Evolutionary conservation across 2,797 vertebrate species (phyloP), one percentile per base, ranked within the genome.

Genomic region (Sebastes steindachneri): DNA sequence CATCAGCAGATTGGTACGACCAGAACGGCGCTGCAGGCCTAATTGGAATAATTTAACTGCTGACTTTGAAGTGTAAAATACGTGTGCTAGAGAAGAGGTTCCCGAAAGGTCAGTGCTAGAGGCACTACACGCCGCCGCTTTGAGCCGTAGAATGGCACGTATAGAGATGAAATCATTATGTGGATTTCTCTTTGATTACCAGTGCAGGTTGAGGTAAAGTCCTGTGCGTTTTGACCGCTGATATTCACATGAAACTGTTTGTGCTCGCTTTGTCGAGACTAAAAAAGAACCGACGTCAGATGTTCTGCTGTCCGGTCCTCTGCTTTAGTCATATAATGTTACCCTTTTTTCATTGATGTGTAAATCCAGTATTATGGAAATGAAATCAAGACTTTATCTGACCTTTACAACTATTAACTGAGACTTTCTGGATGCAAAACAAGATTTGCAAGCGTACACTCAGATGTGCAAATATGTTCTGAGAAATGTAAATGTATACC

Each of bases 31-130:
- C 92, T 87, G 77, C 70, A 26, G 86, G 92, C 86, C 84, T 93
- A 92, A 94, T 94, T 93, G 87, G 87, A 95, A 95, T 94, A 91
- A 94, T 93, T 93, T 87, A 90, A 85, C 81, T 83, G 80, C 79
- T 78, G 81, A 85, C 93, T 94, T 95, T 94, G 92, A 95, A 95
- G 93, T 93, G 88, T 79, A 91, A 91, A 93, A 86, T 86, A 79
- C 55, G 58, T 80, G 83, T 63, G 77, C 77, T 45, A 2, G 77
- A 81, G 66, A 83, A 51, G 77, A 85, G 90, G 87, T 88, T 88
- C 71, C 73, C 72, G 33, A 89, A 89, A 93, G 93, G 92, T 92
- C 89, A 93, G 76, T 9, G 82, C 88, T 78, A 11, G 31, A 84
- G 80, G 90, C 82, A 0, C 23, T 45, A 73, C 86, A 82, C 9